These are phyloP conservation scores for Epinephelus lanceolatus DNA, from an alignment of 2,113 vertebrate genomes.

Conservation along the genomic window DNA sequence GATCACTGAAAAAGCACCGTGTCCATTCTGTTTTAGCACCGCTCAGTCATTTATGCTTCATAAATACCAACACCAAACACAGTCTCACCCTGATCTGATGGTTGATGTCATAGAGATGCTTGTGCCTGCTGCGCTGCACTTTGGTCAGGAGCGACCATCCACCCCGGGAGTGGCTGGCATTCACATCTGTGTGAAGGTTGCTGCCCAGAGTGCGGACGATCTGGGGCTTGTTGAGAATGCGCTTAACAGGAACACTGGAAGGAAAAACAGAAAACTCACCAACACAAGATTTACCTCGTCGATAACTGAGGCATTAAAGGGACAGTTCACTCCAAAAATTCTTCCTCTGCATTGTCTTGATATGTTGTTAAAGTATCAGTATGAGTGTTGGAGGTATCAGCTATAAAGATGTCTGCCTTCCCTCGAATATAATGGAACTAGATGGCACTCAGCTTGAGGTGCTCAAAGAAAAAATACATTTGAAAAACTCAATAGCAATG, in stretches of 20 bases:
- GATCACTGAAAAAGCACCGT: background rate
- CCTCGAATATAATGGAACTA: too few species aligned
- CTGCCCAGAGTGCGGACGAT: constrained; percentile 90
- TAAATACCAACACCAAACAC: background rate
- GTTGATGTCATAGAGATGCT: constrained; percentile 90
- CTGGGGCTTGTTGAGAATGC: constrained; percentile 94
- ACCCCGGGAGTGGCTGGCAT: constrained; percentile 89
- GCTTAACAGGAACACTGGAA: constrained; percentile 91
- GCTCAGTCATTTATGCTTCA: background rate
- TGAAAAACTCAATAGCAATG: too few species aligned
- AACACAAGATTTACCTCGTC: background rate
- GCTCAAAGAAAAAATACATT: too few species aligned
- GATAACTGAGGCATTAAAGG: background rate
- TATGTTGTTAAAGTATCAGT: too few species aligned
- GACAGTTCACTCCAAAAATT: too few species aligned
- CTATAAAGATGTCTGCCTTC: too few species aligned
- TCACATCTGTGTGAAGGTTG: constrained; percentile 87
- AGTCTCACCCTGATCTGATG: constrained; percentile 90
- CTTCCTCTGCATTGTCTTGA: too few species aligned
- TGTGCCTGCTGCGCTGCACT: constrained; percentile 92
- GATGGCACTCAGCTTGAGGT: too few species aligned
- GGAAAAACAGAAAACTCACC: constrained; percentile 22
- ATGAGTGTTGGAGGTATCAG: too few species aligned
- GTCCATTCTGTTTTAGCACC: background rate
- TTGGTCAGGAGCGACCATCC: constrained; percentile 93